These are phyloP conservation scores for Zele albiditarsus DNA, from an alignment of 2,888 invertebrate species.

Conservation along the genomic window DNA sequence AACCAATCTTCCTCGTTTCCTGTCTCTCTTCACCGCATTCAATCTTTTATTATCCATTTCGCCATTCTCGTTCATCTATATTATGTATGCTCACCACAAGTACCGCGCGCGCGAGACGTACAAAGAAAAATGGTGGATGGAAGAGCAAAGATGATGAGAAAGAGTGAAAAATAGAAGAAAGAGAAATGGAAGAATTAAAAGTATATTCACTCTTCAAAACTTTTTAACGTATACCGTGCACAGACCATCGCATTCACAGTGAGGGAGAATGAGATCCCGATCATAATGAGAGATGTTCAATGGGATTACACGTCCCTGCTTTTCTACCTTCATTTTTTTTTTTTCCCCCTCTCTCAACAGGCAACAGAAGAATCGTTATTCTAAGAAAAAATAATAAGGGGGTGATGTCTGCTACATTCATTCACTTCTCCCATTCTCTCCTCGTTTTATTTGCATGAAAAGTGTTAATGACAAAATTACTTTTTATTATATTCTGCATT, in stretches of 20 bases:
- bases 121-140: neutral
- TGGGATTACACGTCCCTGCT: neutral
- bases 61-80: slow-evolving; percentile 9
- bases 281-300: slow-evolving; percentile 9
- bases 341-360: neutral
- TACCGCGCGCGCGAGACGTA: neutral
- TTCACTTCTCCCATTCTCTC: neutral
- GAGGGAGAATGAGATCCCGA: neutral
- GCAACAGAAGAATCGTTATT: neutral
- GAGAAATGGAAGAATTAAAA: neutral
- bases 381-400: neutral
- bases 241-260: neutral
- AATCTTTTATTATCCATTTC: slow-evolving; percentile 5
- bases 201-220: neutral
- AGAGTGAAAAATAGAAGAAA: neutral
- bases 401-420: neutral
- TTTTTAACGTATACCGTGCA: neutral
- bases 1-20: slow-evolving; percentile 18
- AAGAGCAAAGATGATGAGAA: neutral
- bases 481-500: neutral
- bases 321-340: neutral
- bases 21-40: neutral
- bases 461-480: neutral
- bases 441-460: neutral
- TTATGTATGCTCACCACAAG: neutral